Evolutionary conservation across 2,113 vertebrate species (phyloP), one percentile per base, ranked within the genome.

Genomic region (Cynopterus brachyotis): DNA sequence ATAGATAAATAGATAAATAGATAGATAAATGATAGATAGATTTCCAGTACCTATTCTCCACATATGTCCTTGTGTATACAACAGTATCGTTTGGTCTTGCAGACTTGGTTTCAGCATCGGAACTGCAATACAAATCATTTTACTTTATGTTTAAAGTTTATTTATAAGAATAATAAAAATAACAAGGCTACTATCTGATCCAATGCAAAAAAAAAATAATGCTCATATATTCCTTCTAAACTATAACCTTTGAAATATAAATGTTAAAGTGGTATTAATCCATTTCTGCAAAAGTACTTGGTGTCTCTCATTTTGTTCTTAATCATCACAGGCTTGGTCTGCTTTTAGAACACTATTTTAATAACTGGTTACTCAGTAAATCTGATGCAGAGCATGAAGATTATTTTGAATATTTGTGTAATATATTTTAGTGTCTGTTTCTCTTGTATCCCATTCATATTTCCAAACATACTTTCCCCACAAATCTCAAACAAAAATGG

Each of bases 31-130:
- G 47, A 50, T 19, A 70, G 75, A 32, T 78, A 89, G 75, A 62
- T 95, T 88, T 89, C 50, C 11, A 55, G 57, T 98, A 98, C 97
- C 98, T 98, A 88, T 87, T 98, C 89, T 97, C 98, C 96, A 98
- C 80, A 85, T 98, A 98, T 12, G 97, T 97, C 78, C 97, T 96
- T 83, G 90, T 97, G 76, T 98, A 99, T 28, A 97, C 16, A 92
- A 96, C 42, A 55, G 85, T 81, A 16, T 95, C 64, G 26, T 97
- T 96, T 79, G 98, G 94, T 89, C 97, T 98, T 96, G 81, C 94
- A 37, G 93, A 66, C 60, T 94, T 98, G 94, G 57, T 97, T 98
- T 92, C 72, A 83, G 86, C 94, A 47, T 93, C 98, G 87, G 98
- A 98, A 37, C 98, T 98, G 92, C 76, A 98, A 98, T 89, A 66